Evolutionary conservation across 2,113 vertebrate genomes (phyloP), one percentile per base, ranked within the genome.

Genomic region (Rhynchomys soricoides): DNA sequence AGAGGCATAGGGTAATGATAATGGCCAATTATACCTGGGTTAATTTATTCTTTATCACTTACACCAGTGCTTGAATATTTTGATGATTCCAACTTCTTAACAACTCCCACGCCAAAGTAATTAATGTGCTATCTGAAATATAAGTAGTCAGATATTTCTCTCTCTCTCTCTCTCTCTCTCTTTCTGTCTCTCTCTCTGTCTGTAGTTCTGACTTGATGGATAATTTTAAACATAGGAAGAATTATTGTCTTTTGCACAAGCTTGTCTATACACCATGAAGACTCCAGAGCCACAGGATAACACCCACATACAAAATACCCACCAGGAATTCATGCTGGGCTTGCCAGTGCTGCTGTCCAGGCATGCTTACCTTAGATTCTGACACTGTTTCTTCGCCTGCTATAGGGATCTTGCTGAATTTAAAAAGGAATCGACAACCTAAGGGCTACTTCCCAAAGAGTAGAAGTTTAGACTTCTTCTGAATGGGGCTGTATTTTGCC

Each of bases 41-140:
- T 96, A 93, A 96, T 94, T 95, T 91, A 94, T 95, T 96, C 66
- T 74, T 95, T 88, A 92, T 95, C 90, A 68, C 89, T 68, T 82
- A 48, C 0, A 90, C 31, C 2, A 92, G 66, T 96, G 83, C 59
- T 95, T 89, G 37, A 52, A 26, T 96, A 90, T 92, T 96, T 95
- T 97, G 79, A 92, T 93, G 68, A 81, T 95, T 95, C 29, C 3
- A 82, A 45, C 78, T 92, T 88, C 70, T 79, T 96, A 94, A 73
- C 24, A 93, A 81, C 15, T 91, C 92, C 89, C 77, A 71, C 73
- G 15, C 37, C 0, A n/a, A 92, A 83, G 34, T 83, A 83, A 75
- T 89, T 92, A 94, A 66, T 52, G 21, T 68, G 16, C 7, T 95
- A 91, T 93, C 50, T 93, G 48, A 94, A 91, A 86, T 91, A 64